Evolutionary conservation across 2,113 vertebrate genomes (phyloP), one percentile per base, ranked within the genome.

Genomic region (Rana temporaria): DNA sequence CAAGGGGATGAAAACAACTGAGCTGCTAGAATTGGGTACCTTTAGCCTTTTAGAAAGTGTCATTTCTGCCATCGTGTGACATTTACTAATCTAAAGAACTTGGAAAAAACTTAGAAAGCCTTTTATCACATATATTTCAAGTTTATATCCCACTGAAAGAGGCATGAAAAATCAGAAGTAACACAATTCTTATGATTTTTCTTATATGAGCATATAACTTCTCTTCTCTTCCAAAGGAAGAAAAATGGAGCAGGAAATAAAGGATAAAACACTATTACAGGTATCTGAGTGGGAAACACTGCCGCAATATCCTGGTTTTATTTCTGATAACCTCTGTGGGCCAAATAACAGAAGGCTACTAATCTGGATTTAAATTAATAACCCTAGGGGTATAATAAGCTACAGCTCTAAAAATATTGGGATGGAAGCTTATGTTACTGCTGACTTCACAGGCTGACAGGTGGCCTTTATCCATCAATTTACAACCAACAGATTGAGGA

Each of bases 271-370:
- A 82, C 70, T 59, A 74, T 82, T 82, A 57, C 53, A n/a, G 38
- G 60, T 38, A 53, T 26, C 69, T 81, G 17, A 67, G 7, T 16
- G n/a, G 48, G 62, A 65, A 24, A 48, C 52, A 42, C 70, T 26
- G 52, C 48, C 16, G 56, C 66, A 62, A 52, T 62, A 80, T 80
- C 55, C 52, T 19, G 67, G n/a, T 38, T 80, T 70, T 59, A 79
- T 52, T 60, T 62, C 34, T 65, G 70, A 16, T 78, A 82, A 56
- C 14, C 82, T 11, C 52, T 17, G 18, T 5, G n/a, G 52, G 59
- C 26, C 34, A 85, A 84, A 72, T 84, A 84, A 80, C 2, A 83
- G 65, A 78, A 79, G 56, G 59, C 81, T 60, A 81, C 42, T 69
- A 73, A 83, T 85, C 34, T 34, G 60, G 52, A 76, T 60, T 66